Percentiles rank a stretch among this genome's conserved stretches.
These are phyloP conservation scores for Melangyna quadrimaculata DNA, from an alignment of 2,888 invertebrate species.

Conservation along the genomic window DNA sequence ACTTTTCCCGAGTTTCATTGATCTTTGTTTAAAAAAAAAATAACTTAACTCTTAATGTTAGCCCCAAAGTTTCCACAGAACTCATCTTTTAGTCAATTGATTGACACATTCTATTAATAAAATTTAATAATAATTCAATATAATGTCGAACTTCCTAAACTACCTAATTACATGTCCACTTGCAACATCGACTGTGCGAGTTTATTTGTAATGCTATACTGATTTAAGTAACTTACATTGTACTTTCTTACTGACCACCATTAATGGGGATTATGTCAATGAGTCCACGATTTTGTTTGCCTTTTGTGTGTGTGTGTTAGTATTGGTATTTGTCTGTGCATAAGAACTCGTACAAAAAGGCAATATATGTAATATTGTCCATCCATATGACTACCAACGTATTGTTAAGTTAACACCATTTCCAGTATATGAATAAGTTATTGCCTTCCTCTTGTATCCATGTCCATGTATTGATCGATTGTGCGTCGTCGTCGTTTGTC, in stretches of 20 bases:
- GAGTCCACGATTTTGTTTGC: background rate
- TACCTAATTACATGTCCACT: background rate
- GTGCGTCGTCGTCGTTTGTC: slow-evolving; percentile 23
- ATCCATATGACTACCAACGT: background rate
- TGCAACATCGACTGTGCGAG: slow-evolving; percentile 22
- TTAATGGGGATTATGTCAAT: slow-evolving; percentile 53
- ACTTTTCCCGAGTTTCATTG: no score
- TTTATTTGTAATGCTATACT: slow-evolving; percentile 35
- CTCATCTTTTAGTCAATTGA: no score
- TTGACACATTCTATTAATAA: no score
- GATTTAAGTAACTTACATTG: slow-evolving; percentile 34
- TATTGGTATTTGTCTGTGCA: background rate
- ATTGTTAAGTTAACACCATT: slow-evolving; percentile 51
- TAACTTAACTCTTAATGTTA: no score
- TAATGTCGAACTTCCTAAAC: background rate
- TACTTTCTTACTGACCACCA: slow-evolving; percentile 41
- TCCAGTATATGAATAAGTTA: slow-evolving; percentile 67
- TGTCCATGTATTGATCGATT: slow-evolving; percentile 60
- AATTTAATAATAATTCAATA: no score
- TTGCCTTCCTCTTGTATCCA: slow-evolving; percentile 48
- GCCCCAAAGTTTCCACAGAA: no score
- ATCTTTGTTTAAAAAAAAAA: no score
- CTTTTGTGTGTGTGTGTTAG: background rate
- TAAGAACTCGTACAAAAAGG: background rate
- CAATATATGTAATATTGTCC: slow-evolving; percentile 1